Conservation (phyloP, 2,797 vertebrate genomes). For the Ficedula albicollis region DNA sequence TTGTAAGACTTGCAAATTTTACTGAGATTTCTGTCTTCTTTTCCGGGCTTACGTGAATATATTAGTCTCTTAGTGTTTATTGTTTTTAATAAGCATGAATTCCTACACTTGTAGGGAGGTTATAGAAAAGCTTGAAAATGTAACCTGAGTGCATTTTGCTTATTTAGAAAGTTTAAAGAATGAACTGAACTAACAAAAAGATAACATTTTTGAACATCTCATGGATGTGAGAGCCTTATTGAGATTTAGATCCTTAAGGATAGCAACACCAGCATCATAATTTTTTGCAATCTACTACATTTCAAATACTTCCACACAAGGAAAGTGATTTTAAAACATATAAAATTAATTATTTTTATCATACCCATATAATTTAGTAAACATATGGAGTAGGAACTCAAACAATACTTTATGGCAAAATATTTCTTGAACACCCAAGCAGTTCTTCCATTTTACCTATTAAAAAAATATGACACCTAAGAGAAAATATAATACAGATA, state of each 20-base stretch:
- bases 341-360: constrained; percentile 6
- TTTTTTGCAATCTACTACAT: not conserved
- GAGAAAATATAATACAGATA: not conserved
- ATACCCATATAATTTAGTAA: not conserved
- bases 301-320: not conserved
- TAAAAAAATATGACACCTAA: not conserved
- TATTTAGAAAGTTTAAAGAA: not conserved
- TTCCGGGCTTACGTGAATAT: not conserved
- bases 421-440: not conserved
- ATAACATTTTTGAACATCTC: not conserved
- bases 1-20: not conserved
- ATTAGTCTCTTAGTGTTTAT: not conserved
- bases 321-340: not conserved
- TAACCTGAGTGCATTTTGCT: not conserved
- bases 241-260: not conserved
- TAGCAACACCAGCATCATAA: not conserved
- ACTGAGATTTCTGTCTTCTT: not conserved
- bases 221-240: not conserved
- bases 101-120: not conserved
- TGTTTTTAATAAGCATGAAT: not conserved
- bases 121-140: not conserved
- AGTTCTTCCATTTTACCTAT: not conserved
- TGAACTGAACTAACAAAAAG: not conserved
- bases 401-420: not conserved
- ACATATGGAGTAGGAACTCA: not conserved